Conservation (phyloP, 2,797 vertebrate genomes). For the Premnoplex brunnescens region DNA sequence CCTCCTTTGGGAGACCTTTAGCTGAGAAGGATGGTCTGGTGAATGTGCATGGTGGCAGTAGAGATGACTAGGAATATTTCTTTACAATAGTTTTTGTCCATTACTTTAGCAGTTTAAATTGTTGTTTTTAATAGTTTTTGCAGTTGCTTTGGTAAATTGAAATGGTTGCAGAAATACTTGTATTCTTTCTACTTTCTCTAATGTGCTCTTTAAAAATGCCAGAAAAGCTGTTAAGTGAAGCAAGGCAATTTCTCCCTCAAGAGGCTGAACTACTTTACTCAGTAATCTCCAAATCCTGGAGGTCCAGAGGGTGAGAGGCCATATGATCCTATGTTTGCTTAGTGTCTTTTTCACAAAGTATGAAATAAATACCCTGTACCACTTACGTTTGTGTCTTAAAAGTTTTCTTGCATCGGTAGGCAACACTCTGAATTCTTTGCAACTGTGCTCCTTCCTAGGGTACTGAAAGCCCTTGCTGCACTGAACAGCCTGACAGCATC, state of each 20-base stretch:
- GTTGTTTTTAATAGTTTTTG: neutral
- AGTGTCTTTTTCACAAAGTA: neutral
- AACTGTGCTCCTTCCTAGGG: neutral
- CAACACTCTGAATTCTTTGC: rapidly evolving
- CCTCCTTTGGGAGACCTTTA: neutral
- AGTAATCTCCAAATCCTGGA: neutral
- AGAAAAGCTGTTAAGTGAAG: neutral
- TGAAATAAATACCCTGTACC: neutral
- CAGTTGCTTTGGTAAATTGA: neutral
- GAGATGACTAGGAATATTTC: neutral
- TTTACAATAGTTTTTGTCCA: neutral
- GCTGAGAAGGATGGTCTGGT: neutral
- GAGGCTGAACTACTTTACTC: neutral
- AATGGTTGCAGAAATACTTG: neutral
- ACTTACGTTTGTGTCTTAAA: neutral
- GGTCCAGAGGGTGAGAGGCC: neutral
- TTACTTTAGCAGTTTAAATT: neutral
- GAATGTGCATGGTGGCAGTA: neutral
- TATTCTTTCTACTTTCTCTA: neutral
- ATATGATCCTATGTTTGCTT: neutral
- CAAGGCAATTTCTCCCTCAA: neutral
- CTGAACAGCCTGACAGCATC: neutral
- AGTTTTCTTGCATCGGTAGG: neutral
- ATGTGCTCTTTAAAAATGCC: neutral
- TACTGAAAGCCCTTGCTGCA: neutral